These are phyloP conservation scores for Phaethornis superciliosus DNA, from an alignment of 2,113 vertebrate genomes.

Conservation along the genomic window DNA sequence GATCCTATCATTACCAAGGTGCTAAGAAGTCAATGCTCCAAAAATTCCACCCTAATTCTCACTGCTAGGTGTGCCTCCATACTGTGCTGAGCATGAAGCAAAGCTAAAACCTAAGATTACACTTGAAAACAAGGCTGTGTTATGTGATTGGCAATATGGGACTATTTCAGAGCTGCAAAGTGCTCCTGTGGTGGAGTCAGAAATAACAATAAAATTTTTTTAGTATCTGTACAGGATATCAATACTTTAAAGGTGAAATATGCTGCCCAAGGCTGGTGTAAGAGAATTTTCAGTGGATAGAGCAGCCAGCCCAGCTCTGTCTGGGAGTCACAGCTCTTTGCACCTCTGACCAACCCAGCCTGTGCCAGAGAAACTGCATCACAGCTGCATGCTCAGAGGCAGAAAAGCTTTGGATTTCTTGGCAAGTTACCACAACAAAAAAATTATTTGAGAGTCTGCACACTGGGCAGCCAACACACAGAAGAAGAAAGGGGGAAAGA, in stretches of 20 bases:
- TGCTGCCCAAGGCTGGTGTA: neutral
- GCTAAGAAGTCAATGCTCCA: neutral
- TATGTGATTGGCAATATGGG: neutral
- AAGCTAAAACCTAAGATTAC: neutral
- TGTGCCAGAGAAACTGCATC: neutral
- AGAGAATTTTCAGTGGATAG: neutral
- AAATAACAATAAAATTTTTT: neutral
- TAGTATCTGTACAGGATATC: neutral
- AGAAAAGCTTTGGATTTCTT: neutral
- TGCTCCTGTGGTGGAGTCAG: neutral
- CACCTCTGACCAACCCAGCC: neutral
- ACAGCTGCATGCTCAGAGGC: neutral
- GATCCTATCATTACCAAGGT: neutral
- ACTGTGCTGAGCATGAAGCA: neutral
- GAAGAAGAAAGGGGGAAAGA: neutral
- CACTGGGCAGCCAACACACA: neutral
- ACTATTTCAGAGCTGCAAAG: neutral
- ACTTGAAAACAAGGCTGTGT: neutral
- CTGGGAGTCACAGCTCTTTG: neutral
- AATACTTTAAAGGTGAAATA: neutral
- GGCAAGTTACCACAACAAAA: neutral
- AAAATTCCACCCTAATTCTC: neutral
- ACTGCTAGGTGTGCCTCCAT: neutral
- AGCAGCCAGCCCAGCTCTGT: rapidly evolving
- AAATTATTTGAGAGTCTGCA: too few species aligned